Base-by-base conservation (phyloP, 2,888 invertebrate genomes). In the Mechanitis messenoides region DNA sequence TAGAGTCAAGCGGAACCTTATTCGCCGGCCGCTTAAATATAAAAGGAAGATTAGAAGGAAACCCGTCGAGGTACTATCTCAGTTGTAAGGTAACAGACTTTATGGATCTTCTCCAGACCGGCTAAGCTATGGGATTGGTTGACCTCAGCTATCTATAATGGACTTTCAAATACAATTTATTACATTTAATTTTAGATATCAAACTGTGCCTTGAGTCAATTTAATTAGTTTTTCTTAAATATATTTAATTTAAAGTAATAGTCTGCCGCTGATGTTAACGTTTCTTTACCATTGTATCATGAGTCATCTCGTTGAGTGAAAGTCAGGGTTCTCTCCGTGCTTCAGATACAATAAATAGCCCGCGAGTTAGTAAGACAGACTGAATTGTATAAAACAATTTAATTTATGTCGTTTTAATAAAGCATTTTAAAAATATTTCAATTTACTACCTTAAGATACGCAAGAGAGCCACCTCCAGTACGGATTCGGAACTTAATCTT, bases 401-500 rank as follows among this genome's bases (percentile, higher is more conserved):
- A 5, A 6, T 35, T 35, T 35, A 5, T 42, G 42, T 42, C 9
- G 42, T 42, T 9, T 9, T 9, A 42, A 9, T 42, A 42, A 42
- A 9, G 42, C 9, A 42, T 42, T 42, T 42, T 42, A 9, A 9
- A 3, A 11, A 42, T 7, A 42, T 9, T 11, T 35, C 6, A 6
- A 35, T 35, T 5, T 35, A 35, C 35, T 3, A 35, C 35, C 1
- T 6, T 5, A 35, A 35, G 35, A 6, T 47, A 28, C n/a, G 60
- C 55, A 54, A 33, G 59, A 59, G 55, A 63, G 53, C 62, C 67
- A 63, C 66, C 65, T 66, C 66, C 64, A 68, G 63, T 61, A 68
- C 73, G 74, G 71, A 73, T 74, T 73, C 70, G 68, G 66, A 65
- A 68, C 68, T 69, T 74, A 73, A 78, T 78, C 79, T 76, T 69